phyloP scores from a whole-genome alignment of 2,888 invertebrate genomes.

The Thumatha senex region DNA sequence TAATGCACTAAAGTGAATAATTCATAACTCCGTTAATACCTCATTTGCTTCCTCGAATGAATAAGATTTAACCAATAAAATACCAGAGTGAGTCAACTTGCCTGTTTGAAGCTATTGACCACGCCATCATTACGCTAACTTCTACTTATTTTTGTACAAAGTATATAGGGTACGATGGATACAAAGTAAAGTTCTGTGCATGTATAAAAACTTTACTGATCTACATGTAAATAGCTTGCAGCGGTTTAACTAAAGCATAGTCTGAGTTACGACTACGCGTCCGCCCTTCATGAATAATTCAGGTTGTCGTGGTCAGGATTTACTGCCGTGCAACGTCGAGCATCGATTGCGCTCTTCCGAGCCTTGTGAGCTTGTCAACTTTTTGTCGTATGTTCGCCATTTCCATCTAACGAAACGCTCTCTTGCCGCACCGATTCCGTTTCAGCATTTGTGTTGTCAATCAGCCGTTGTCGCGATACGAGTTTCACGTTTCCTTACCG shows the following conservation, averaged over 20 bases:
- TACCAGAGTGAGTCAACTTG: too few species aligned
- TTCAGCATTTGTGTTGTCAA: slow-evolving; percentile 76
- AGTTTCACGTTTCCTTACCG: slow-evolving; percentile 38
- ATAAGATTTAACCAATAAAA: not conserved
- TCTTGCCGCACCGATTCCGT: slow-evolving; percentile 59
- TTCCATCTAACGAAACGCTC: slow-evolving; percentile 69
- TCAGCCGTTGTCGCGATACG: slow-evolving; percentile 57
- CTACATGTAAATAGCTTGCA: slow-evolving; percentile 18
- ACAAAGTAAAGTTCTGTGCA: not conserved
- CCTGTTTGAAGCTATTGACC: not conserved
- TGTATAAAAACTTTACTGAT: not conserved
- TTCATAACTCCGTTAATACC: slow-evolving; percentile 44
- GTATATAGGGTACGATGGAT: not conserved
- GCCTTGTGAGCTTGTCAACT: slow-evolving; percentile 44
- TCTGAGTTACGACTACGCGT: slow-evolving; percentile 34
- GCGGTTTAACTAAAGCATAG: slow-evolving; percentile 32
- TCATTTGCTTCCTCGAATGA: slow-evolving; percentile 10
- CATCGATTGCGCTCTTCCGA: slow-evolving; percentile 36
- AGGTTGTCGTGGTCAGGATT: slow-evolving; percentile 58
- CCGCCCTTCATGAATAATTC: slow-evolving; percentile 69
- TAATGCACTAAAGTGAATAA: slow-evolving; percentile 56
- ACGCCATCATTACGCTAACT: not conserved
- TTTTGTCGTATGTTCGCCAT: slow-evolving; percentile 51
- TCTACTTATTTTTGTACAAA: not conserved
- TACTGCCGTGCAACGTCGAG: slow-evolving; percentile 42